These are phyloP conservation scores for Clanis bilineata DNA, from an alignment of 2,888 invertebrate species.

Conservation along the genomic window DNA sequence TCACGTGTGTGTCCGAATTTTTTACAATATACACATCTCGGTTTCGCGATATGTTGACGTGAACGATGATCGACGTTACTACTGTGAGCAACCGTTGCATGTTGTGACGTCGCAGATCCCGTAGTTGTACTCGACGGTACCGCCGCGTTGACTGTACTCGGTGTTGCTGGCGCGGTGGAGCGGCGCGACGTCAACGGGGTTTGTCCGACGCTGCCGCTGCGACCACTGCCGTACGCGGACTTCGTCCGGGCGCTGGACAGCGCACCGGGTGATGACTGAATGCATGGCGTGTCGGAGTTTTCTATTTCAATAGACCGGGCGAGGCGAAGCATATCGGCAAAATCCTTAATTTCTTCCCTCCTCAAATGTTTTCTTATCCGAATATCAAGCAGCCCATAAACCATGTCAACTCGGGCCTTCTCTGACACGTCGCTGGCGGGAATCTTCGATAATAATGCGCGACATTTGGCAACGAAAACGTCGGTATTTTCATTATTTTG, in stretches of 20 bases:
- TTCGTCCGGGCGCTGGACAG: neutral
- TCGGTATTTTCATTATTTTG: neutral
- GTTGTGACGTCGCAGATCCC: neutral
- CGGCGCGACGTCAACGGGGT: too few relatives aligned
- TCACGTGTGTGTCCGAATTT: neutral
- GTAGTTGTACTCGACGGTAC: neutral
- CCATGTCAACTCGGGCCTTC: neutral
- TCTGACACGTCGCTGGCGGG: neutral
- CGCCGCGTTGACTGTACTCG: neutral
- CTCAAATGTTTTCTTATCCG: neutral
- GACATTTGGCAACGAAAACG: neutral
- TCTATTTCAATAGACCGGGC: neutral
- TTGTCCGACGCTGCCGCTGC: neutral
- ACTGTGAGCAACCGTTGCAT: neutral
- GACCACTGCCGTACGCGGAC: neutral
- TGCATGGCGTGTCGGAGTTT: neutral
- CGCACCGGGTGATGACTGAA: neutral
- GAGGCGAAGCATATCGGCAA: neutral
- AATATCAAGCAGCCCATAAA: neutral
- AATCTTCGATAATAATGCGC: neutral
- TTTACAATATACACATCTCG: neutral
- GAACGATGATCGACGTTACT: neutral
- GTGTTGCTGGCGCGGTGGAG: neutral
- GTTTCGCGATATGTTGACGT: neutral
- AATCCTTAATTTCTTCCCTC: neutral